phyloP scores from a whole-genome alignment of 2,888 invertebrate genomes.

The Phyto melanocephala region DNA sequence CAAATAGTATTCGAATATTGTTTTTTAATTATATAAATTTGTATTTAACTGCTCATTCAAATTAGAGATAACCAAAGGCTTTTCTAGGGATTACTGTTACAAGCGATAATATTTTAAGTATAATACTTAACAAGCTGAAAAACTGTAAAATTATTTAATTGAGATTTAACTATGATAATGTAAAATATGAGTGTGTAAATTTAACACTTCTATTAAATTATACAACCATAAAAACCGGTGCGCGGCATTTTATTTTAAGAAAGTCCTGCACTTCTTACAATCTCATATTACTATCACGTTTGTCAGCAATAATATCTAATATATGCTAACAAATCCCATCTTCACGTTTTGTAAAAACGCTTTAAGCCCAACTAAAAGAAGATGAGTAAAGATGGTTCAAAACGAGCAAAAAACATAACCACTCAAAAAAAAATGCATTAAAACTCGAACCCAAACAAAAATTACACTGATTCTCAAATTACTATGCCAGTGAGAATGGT shows the following conservation, averaged over 20 bases:
- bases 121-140: too few relatives aligned
- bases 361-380: slow-evolving; percentile 21
- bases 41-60: too few relatives aligned
- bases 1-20: too few relatives aligned
- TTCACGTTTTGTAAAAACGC: background rate
- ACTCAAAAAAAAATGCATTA: slow-evolving; percentile 26
- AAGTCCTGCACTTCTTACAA: slow-evolving; percentile 10
- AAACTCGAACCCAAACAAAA: background rate
- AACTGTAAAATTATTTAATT: too few relatives aligned
- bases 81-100: too few relatives aligned
- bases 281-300: background rate
- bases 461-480: slow-evolving; percentile 29
- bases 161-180: too few relatives aligned
- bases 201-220: too few relatives aligned
- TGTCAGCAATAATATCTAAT: slow-evolving; percentile 6
- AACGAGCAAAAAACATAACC: background rate
- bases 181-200: too few relatives aligned
- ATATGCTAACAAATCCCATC: background rate
- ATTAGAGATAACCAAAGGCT: too few relatives aligned
- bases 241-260: background rate
- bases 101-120: too few relatives aligned
- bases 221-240: too few relatives aligned
- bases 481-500: background rate
- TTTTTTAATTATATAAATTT: too few relatives aligned
- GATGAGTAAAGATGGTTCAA: slow-evolving; percentile 20